These are phyloP conservation scores for Enteromius paludinosus DNA, from an alignment of 2,797 vertebrate genomes.

Conservation along the genomic window DNA sequence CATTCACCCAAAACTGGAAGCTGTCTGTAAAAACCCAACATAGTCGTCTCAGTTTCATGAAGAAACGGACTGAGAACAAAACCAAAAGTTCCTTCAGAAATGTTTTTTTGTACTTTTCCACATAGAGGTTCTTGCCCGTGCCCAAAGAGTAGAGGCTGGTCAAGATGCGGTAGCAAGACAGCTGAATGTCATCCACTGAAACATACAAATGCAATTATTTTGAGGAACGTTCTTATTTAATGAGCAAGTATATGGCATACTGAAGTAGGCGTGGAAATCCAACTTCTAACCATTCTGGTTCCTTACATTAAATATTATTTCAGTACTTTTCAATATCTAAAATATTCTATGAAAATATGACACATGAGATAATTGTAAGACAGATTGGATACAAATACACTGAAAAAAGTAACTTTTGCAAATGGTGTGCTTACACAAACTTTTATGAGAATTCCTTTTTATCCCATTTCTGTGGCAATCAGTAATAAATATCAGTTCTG, in stretches of 20 bases:
- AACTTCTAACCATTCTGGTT: neutral
- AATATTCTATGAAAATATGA: neutral
- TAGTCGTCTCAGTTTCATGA: slow-evolving; percentile 7
- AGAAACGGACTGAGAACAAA: neutral
- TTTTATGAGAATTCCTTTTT: neutral
- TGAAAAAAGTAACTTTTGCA: neutral
- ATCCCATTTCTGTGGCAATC: neutral
- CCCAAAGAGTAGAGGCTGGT: slow-evolving; percentile 92
- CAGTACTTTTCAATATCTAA: neutral
- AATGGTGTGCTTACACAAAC: neutral
- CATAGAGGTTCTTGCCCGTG: slow-evolving; percentile 93
- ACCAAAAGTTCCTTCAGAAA: slow-evolving; percentile 1
- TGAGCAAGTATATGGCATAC: neutral
- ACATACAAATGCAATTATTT: slow-evolving; percentile 38
- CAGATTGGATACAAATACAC: neutral
- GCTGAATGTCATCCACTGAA: slow-evolving; percentile 95
- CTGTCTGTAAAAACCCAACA: slow-evolving; percentile 78
- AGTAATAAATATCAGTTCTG: neutral
- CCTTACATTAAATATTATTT: neutral
- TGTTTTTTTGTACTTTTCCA: slow-evolving; percentile 87
- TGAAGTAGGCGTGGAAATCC: neutral
- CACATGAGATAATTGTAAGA: neutral
- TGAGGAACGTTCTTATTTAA: neutral
- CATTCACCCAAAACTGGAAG: slow-evolving; percentile 94
- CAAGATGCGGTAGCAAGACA: slow-evolving; percentile 95